Evolutionary conservation across 1,140 invertebrate genomes (phyloP).

Genomic region (Drosophila athabasca): DNA sequence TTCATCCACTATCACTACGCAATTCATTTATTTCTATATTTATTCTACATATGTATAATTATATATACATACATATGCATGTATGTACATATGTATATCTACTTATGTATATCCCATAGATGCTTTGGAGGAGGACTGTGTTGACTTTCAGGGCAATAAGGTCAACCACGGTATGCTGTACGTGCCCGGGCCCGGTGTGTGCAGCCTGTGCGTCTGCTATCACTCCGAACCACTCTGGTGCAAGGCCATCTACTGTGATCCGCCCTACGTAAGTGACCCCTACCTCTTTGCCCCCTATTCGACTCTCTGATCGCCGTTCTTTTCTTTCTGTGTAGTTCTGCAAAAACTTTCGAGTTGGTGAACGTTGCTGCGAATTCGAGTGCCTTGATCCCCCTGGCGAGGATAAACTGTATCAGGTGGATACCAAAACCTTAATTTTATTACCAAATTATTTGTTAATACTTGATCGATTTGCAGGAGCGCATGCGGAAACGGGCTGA

Average conservation of each 20-base stretch:
- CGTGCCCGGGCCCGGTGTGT: conserved; percentile 93
- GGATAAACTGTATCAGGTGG: conserved; percentile 84
- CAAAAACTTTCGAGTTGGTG: conserved; percentile 89
- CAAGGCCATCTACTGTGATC: conserved; percentile 92
- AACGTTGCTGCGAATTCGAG: conserved; percentile 90
- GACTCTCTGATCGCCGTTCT: neutral
- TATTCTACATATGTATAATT: neutral
- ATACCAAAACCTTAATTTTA: neutral
- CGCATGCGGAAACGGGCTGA: conserved; percentile 85
- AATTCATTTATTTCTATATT: neutral
- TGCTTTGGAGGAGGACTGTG: conserved; percentile 90
- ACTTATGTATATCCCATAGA: conserved; percentile 75
- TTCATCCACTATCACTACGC: neutral
- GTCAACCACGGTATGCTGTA: conserved; percentile 91
- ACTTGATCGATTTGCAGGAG: conserved; percentile 61
- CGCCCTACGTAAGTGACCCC: conserved; percentile 89
- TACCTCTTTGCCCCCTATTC: no score
- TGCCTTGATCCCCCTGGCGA: conserved; percentile 89
- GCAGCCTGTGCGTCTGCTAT: conserved; percentile 93
- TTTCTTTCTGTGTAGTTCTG: conserved; percentile 86
- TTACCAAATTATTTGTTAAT: neutral
- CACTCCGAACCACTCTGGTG: conserved; percentile 93
- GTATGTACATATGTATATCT: neutral
- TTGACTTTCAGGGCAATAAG: conserved; percentile 90
- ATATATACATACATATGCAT: no score